A percentile compares a stretch with the other conserved stretches of the same genome.
Evolutionary conservation across 2,888 invertebrate genomes (phyloP).

Genomic region (Trichopria drosophilae): DNA sequence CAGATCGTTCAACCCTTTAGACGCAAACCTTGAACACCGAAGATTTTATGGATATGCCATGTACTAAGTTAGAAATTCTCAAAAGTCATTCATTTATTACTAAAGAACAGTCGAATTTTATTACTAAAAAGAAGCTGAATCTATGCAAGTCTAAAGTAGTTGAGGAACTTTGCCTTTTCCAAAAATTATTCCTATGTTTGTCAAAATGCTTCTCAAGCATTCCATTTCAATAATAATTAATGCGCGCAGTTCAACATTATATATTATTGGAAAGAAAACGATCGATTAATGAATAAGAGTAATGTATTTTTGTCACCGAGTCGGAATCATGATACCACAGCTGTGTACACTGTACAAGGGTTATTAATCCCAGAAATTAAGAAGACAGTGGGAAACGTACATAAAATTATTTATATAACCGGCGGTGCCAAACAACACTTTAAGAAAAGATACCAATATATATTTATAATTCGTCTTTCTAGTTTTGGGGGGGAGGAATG

Average conservation of each 20-base stretch:
- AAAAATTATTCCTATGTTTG: conserved; percentile 4
- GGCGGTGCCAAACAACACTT: not conserved
- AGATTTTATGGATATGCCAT: no score
- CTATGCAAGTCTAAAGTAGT: conserved; percentile 2
- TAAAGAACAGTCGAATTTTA: not conserved
- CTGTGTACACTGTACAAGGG: not conserved
- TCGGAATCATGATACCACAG: not conserved
- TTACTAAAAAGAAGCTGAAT: conserved; percentile 1
- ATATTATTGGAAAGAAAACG: conserved; percentile 1
- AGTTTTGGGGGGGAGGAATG: no score
- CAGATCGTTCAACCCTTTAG: no score
- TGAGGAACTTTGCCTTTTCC: no score
- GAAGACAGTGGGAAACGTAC: not conserved
- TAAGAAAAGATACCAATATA: not conserved
- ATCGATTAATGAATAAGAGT: not conserved
- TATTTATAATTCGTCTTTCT: no score
- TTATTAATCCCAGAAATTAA: not conserved
- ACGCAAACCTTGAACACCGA: not conserved
- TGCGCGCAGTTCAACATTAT: not conserved
- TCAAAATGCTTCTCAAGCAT: not conserved
- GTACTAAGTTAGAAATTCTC: no score
- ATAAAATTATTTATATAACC: not conserved
- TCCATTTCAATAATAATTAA: not conserved
- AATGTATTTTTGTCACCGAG: conserved; percentile 1
- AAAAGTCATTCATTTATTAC: not conserved